phyloP scores from a whole-genome alignment of 2,797 vertebrate species.

The Furcifer pardalis region DNA sequence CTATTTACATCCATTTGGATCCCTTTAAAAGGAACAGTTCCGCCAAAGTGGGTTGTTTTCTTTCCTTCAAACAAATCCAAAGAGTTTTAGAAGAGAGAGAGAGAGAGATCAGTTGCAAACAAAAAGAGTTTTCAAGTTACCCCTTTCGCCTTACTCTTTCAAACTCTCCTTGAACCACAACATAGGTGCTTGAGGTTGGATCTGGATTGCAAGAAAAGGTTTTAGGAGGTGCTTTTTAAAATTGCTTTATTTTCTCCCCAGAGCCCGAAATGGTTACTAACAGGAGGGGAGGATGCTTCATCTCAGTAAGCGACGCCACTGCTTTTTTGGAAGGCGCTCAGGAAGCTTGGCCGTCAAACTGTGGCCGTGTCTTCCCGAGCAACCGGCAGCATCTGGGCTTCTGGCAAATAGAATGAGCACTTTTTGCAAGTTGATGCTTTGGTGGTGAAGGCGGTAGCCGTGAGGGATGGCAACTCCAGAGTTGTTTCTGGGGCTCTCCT shows the following conservation, averaged over 20 bases:
- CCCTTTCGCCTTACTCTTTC: too few species aligned
- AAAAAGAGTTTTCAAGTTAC: too few species aligned
- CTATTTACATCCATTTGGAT: too few species aligned
- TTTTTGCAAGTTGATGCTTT: constrained; percentile 2
- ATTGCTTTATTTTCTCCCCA: not conserved
- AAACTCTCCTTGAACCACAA: too few species aligned
- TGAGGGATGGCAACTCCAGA: too few species aligned
- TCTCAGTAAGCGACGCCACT: constrained; percentile 57
- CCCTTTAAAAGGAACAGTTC: too few species aligned
- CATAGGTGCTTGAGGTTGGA: too few species aligned
- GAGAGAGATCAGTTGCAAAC: too few species aligned
- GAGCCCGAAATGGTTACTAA: not conserved
- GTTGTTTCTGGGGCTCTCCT: constrained; percentile 65
- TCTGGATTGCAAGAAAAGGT: constrained; percentile 23
- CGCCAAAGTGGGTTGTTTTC: too few species aligned
- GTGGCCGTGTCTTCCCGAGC: constrained; percentile 71
- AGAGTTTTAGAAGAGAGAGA: too few species aligned
- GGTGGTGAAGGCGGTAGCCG: constrained; percentile 20
- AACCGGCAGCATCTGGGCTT: constrained; percentile 79
- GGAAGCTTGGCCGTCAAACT: constrained; percentile 75
- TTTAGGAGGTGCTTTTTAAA: not conserved
- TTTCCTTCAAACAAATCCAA: too few species aligned
- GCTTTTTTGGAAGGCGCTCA: constrained; percentile 77
- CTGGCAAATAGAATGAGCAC: constrained; percentile 72
- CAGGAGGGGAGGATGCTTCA: constrained; percentile 31